Base-by-base conservation (phyloP, 2,797 vertebrate species). In the Anguilla anguilla region DNA sequence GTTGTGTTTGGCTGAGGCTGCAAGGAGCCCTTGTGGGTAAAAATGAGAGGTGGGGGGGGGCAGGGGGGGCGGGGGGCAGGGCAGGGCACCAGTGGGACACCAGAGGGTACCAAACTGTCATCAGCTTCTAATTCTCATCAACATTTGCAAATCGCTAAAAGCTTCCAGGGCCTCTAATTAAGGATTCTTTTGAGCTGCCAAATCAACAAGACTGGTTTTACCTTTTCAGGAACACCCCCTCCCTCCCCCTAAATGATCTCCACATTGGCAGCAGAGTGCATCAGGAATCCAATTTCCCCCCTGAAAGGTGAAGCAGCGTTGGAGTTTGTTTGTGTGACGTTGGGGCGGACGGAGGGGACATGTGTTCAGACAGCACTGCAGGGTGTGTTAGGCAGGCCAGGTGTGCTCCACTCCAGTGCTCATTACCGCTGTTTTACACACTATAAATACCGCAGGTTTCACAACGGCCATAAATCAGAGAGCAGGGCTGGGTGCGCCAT, bases 1-100 rank as follows among this genome's bases (percentile, higher is more conserved):
- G 93, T 94, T 95, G 91, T 92, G 87, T 87, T 94, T 95, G 94
- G 94, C 93, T 6, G 25, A 7, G 85, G 53, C 77, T 84, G 51
- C 55, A n/a, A 39, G 83, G 82, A 39, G 39, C 7, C 85, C 25
- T 84, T 49, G 43, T 72, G 74, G 67, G 87, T 84, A 25, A 49
- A 81, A 46, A 19, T 43, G 25, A 19, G 59, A 7, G 10, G 17
- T 1, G 84, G 85, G 86, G 51, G 91, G 93, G 53, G 53, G 11
- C 51, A 6, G 10, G 51, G 88, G 87, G 87, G 90, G 88, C 88
- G 11, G 57, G 77, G 91, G 88, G 89, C 82, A 77, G 86, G 91
- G 90, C 64, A n/a, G 35, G 6, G 84, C 10, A 15, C 22, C 49
- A 57, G 55, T 13, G 55, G 55, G 61, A 43, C 85, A 89, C 86